Base-by-base conservation (phyloP, 2,888 invertebrate genomes). In the Eulithis prunata region DNA sequence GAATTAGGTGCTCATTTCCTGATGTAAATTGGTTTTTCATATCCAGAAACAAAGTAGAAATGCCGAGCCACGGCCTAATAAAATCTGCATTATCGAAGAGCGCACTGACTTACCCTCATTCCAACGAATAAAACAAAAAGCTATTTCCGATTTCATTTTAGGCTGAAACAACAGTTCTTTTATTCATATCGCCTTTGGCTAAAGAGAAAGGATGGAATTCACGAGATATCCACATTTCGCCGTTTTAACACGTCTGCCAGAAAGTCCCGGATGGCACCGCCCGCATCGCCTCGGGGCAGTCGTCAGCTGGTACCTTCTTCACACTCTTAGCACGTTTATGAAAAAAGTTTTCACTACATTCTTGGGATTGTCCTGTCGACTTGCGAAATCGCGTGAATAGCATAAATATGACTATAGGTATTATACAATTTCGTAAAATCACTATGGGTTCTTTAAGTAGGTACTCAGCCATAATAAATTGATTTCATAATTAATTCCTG, bases 191-290 rank as follows among this genome's bases (percentile, higher is more conserved):
- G 88, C 91, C 83, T 71, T 77, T 71, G 79, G 90, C 82, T 81
- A 81, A 80, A 81, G 45, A 68, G 67, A 57, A 58, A 66, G 70
- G 84, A 89, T 86, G 84, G 86, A 89, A 88, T 89, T 85, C 80
- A 77, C 85, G 79, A 86, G 87, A 90, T 87, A 85, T 84, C 77
- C 79, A 79, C 84, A 82, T 89, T 89, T 87, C 83, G 75, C 81
- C 83, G 83, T 86, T 89, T 89, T 86, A 91, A 88, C 89, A 91
- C 91, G 87, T 90, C 87, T 88, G 87, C 85, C 85, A 85, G 86
- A 83, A 87, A 90, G 86, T 85, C 87, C 80, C 81, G 81, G 77
- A 82, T 78, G 79, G 78, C 71, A 75, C 81, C 79, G 77, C 78
- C 80, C 80, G 84, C 88, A 71, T 74, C 78, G 89, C 90, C 90